Evolutionary conservation across 92 coral and sea anemone species (phyloP), one percentile per base, ranked within the genome.

Genomic region (Hydrozoanthus gracilis): DNA sequence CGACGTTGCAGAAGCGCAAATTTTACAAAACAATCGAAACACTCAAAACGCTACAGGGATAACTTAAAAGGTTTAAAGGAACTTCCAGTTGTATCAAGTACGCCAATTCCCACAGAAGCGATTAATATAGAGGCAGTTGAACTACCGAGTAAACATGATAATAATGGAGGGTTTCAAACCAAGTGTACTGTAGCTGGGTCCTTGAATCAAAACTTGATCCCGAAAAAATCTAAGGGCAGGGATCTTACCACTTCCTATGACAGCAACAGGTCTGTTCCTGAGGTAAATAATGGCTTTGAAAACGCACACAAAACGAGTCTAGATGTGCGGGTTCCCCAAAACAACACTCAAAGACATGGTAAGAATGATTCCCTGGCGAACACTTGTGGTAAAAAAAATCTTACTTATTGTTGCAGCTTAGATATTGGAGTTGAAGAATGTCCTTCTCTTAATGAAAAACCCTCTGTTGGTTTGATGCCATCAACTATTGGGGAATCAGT

Each of bases 81-180:
- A 58, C 44, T 78, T 60, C 83, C 83, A 13, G 46, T 58, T 45
- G 7, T 6, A 78, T 78, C 83, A 44, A 78, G 83, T 13, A 58
- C 83, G 11, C 83, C 83, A 6, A 44, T 27, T 78, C 83, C 83
- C 4, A 60, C 20, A 35, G 71, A 78, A 8, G 15, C 52, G 11
- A 78, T 13, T 54, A 55, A 77, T 44, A 44, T 16, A 44, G 60
- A 58, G 44, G 9, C 79, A 11, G 51, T 44, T 4, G 58, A 58
- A 44, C 60, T 60, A 55, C 27, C 4, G 6, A 15, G 4, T 39
- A 9, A 47, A 54, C 5, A 52, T 17, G 55, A 4, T 9, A 18
- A 20, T 56, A 61, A 44, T 20, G 9, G 12, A 61, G 58, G 11
- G 2, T 39, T 77, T 77, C 49, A 77, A 77, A 56, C 65, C 4